These are phyloP conservation scores for Chloebia gouldiae DNA, from an alignment of 2,113 vertebrate genomes.

Conservation along the genomic window DNA sequence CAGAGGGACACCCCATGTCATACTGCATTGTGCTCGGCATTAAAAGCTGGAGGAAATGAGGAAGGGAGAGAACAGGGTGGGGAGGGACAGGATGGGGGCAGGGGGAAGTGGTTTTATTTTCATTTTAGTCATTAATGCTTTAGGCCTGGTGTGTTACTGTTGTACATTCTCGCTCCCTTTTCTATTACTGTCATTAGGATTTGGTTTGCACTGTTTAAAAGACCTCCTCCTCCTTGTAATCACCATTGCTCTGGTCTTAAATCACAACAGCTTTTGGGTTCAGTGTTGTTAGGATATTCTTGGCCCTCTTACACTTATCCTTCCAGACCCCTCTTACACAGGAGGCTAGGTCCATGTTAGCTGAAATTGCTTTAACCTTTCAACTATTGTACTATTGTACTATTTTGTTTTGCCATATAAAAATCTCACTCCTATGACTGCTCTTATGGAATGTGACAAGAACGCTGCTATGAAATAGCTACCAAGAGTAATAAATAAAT, in stretches of 20 bases:
- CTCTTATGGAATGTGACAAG: background rate
- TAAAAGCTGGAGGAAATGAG: background rate
- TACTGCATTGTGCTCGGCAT: background rate
- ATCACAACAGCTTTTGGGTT: background rate
- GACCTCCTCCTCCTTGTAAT: background rate
- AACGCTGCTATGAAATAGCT: background rate
- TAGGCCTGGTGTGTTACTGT: background rate
- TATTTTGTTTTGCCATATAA: background rate
- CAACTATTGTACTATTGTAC: no score
- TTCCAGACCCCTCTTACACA: background rate
- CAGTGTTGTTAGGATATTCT: background rate
- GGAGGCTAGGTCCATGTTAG: background rate
- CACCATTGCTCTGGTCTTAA: background rate
- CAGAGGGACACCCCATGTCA: background rate
- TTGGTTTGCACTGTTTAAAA: background rate
- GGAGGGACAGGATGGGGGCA: rapidly evolving
- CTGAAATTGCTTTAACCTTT: background rate
- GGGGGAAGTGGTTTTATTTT: background rate
- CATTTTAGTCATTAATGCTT: background rate
- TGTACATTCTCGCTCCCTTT: background rate
- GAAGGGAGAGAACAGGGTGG: rapidly evolving
- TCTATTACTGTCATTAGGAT: background rate
- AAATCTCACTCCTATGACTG: background rate
- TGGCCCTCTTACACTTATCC: background rate
- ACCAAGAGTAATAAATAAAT: no score